Evolutionary conservation across 2,888 invertebrate genomes (phyloP).

Genomic region (Microplitis manilae): DNA sequence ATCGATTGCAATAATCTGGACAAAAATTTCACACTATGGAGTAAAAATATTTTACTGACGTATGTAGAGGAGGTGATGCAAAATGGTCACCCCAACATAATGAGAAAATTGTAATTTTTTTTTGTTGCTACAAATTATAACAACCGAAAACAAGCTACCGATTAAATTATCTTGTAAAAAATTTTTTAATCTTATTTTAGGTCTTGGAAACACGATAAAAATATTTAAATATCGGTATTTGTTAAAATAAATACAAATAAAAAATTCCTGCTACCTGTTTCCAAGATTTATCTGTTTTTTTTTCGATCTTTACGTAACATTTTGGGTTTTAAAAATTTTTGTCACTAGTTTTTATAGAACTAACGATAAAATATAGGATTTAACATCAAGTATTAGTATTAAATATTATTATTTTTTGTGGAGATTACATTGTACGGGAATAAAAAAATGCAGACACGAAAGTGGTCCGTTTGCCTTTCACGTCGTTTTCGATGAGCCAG

Average conservation of each 20-base stretch:
- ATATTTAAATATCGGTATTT: not conserved
- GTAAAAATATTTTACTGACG: no score
- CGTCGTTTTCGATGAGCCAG: conserved; percentile 32
- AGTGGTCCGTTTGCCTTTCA: conserved; percentile 35
- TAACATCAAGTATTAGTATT: not conserved
- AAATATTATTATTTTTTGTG: conserved; percentile 10
- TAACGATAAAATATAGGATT: not conserved
- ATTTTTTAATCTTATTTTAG: not conserved
- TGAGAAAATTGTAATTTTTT: no score
- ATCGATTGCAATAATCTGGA: no score
- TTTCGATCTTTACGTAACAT: not conserved
- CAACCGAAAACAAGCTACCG: conserved; percentile 10
- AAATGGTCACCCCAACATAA: no score
- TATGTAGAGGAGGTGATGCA: no score
- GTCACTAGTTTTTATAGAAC: not conserved
- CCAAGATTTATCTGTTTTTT: conserved; percentile 1
- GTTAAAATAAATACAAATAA: conserved; percentile 17
- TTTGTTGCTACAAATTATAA: conserved; percentile 13
- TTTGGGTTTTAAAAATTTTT: not conserved
- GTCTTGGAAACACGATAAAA: not conserved
- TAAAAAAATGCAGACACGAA: conserved; percentile 19
- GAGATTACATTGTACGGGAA: not conserved
- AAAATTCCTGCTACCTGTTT: conserved; percentile 10
- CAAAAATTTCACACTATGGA: no score
- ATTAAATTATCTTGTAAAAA: conserved; percentile 27